Percentiles rank a stretch among this genome's conserved stretches.
Conservation (phyloP, 2,113 vertebrate species). For the Steatornis caripensis region DNA sequence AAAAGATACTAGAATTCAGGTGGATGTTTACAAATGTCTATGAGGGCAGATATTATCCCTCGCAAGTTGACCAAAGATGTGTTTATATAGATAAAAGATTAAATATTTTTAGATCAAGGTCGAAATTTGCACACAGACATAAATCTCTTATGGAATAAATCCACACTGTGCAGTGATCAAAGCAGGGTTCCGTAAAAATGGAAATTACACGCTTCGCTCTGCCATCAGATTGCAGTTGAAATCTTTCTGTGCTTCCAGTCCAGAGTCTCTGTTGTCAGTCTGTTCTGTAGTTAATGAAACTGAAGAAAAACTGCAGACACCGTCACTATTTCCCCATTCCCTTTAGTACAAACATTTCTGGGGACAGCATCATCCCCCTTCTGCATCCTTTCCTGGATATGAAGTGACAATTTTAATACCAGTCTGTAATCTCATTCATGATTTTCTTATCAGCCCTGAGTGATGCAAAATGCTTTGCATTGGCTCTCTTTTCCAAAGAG, state of each 20-base stretch:
- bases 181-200: conserved; percentile 5
- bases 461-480: neutral
- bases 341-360: neutral
- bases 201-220: neutral
- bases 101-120: neutral
- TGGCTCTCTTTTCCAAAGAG: neutral
- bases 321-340: neutral
- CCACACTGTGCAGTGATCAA: neutral
- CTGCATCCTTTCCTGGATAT: neutral
- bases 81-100: neutral
- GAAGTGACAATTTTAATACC: neutral
- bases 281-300: neutral
- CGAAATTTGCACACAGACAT: neutral
- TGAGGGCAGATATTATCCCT: neutral
- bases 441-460: neutral
- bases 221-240: neutral
- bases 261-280: neutral
- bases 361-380: neutral
- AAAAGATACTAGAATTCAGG: neutral
- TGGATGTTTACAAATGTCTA: accelerated
- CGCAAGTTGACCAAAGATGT: neutral
- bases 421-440: neutral
- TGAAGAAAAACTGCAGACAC: neutral
- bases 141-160: neutral
- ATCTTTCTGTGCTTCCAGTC: neutral